Evolutionary conservation across 2,888 invertebrate species (phyloP).

Genomic region (Pedicia rivosa): DNA sequence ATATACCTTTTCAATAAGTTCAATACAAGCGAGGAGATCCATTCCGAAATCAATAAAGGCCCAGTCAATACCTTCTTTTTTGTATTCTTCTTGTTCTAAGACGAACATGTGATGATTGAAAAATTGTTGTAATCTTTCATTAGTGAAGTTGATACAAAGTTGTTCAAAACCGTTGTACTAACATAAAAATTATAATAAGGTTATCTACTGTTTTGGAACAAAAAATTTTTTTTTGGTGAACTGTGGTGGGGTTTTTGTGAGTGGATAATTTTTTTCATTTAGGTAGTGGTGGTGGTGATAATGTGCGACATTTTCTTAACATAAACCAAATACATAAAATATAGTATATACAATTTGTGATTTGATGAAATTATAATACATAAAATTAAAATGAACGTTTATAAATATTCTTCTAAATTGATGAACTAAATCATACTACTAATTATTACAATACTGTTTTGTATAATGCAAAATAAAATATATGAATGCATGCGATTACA

Average conservation of each 20-base stretch:
- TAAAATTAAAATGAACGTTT: background rate
- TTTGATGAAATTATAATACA: no score
- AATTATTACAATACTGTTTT: no score
- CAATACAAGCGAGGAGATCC: conserved; percentile 91
- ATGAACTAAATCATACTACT: no score
- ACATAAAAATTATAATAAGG: no score
- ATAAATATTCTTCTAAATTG: background rate
- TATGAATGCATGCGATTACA: conserved; percentile 2
- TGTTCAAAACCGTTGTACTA: conserved; percentile 94
- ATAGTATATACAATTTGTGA: no score
- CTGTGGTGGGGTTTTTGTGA: no score
- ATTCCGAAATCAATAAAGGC: conserved; percentile 95
- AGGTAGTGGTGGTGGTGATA: background rate
- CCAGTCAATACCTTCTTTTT: conserved; percentile 89
- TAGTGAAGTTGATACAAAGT: conserved; percentile 97
- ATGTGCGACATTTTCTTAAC: no score
- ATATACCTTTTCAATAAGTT: conserved; percentile 89
- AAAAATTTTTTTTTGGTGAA: no score
- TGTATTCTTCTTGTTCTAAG: conserved; percentile 93
- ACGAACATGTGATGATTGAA: conserved; percentile 99
- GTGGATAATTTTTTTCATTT: no score
- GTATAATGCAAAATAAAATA: no score
- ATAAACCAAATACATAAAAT: no score
- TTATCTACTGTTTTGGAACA: no score
- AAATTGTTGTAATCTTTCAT: conserved; percentile 95